Percentiles rank a stretch among this genome's conserved stretches.
These are phyloP conservation scores for Lepus townsendii DNA, from an alignment of 2,797 vertebrate genomes.

Conservation along the genomic window DNA sequence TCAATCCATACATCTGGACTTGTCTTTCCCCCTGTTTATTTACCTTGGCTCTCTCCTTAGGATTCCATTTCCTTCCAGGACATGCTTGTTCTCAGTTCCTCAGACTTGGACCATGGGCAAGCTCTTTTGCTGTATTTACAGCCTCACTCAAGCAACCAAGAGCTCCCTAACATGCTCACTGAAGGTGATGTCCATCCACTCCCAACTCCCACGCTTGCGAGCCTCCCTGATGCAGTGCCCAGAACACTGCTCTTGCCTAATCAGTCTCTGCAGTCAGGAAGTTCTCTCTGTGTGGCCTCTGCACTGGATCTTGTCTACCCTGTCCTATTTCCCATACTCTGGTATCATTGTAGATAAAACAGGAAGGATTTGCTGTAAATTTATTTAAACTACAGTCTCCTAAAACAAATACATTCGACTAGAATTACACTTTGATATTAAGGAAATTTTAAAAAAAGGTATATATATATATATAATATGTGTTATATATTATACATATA, in stretches of 20 bases:
- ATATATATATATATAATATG: too few relatives aligned
- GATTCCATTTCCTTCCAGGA: neutral
- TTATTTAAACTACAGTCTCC: neutral
- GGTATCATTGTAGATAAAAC: neutral
- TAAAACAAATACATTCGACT: neutral
- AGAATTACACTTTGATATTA: neutral
- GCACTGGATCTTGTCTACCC: neutral
- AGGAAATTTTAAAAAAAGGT: neutral
- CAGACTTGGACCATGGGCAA: neutral
- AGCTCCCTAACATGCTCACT: neutral
- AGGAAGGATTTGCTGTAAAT: accelerated
- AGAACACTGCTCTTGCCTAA: neutral
- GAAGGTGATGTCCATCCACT: neutral
- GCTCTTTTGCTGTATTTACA: neutral
- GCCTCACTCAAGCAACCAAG: neutral
- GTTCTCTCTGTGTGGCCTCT: neutral
- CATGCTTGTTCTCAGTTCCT: neutral
- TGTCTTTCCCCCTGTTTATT: neutral
- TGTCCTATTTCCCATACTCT: neutral
- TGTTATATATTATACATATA: too few relatives aligned
- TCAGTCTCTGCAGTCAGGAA: neutral
- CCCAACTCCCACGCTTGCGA: neutral
- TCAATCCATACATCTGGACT: neutral
- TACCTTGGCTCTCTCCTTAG: neutral
- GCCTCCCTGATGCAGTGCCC: neutral